Evolutionary conservation across 2,113 vertebrate species (phyloP).

Genomic region (Tylochromis polylepis): DNA sequence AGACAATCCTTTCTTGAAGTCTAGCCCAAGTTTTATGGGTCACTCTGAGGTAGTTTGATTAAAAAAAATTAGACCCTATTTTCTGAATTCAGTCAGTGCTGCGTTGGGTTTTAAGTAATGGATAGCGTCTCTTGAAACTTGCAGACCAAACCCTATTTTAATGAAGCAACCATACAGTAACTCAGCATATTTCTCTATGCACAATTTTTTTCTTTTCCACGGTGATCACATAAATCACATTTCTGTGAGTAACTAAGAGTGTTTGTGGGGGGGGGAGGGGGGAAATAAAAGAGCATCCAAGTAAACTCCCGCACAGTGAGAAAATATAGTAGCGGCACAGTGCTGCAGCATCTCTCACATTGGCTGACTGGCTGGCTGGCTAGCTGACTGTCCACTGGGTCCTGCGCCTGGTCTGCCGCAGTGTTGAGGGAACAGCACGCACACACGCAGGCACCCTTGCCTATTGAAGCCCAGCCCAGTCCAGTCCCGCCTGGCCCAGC

Average conservation of each 20-base stretch:
- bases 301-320: conserved; percentile 20
- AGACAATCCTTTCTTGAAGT: conserved; percentile 7
- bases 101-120: conserved; percentile 57
- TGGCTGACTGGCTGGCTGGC: conserved; percentile 28
- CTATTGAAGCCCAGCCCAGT: conserved; percentile 46
- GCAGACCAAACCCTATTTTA: conserved; percentile 65
- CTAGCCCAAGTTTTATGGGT: conserved; percentile 39
- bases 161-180: conserved; percentile 61
- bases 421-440: conserved; percentile 45
- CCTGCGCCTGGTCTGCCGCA: conserved; percentile 56
- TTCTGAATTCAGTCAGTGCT: conserved; percentile 40
- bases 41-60: conserved; percentile 35
- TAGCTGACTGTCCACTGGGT: conserved; percentile 46
- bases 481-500: conserved; percentile 53
- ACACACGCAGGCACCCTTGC: conserved; percentile 28
- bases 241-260: conserved; percentile 45
- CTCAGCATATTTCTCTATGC: conserved; percentile 61
- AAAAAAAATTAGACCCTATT: conserved; percentile 47
- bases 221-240: conserved; percentile 64
- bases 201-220: conserved; percentile 25
- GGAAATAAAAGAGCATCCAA: conserved; percentile 21
- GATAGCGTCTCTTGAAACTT: conserved; percentile 54
- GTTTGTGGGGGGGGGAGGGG: neutral
- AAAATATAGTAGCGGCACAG: conserved; percentile 3
- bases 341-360: conserved; percentile 39